A percentile compares a stretch with the other conserved stretches of the same genome.
These are phyloP conservation scores for Pocota personata DNA, from an alignment of 2,888 invertebrate genomes.

Conservation along the genomic window DNA sequence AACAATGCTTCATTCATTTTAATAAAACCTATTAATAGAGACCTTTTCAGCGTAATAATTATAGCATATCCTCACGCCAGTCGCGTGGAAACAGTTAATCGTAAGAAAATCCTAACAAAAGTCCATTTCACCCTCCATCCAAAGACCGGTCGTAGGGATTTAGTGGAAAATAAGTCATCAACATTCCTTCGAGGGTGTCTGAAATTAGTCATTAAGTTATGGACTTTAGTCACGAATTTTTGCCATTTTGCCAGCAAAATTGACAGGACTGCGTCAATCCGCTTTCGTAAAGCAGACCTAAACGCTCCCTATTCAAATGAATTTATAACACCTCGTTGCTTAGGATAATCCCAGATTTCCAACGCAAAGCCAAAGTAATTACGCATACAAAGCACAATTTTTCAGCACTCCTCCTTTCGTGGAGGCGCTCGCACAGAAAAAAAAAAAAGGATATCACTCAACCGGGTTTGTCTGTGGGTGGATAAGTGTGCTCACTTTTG, in stretches of 20 bases:
- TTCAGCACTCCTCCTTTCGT: slow-evolving; percentile 21
- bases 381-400: slow-evolving; percentile 50
- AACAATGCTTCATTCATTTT: background rate
- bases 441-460: slow-evolving; percentile 21
- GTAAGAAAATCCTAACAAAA: slow-evolving; percentile 33
- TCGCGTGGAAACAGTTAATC: slow-evolving; percentile 57
- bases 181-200: slow-evolving; percentile 60
- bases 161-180: slow-evolving; percentile 68
- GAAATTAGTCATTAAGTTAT: slow-evolving; percentile 65
- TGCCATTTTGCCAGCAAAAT: slow-evolving; percentile 26
- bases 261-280: slow-evolving; percentile 43
- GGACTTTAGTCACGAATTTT: slow-evolving; percentile 56
- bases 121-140: slow-evolving; percentile 13
- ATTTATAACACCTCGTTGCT: slow-evolving; percentile 59
- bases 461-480: background rate
- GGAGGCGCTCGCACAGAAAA: background rate
- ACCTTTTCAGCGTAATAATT: slow-evolving; percentile 33
- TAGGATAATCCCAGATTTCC: slow-evolving; percentile 62
- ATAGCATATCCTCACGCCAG: slow-evolving; percentile 55
- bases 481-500: slow-evolving; percentile 31
- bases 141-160: background rate
- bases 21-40: slow-evolving; percentile 16
- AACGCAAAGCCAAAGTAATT: slow-evolving; percentile 66
- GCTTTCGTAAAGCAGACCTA: slow-evolving; percentile 25
- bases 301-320: slow-evolving; percentile 50